A percentile compares a stretch with the other conserved stretches of the same genome.
phyloP scores from a whole-genome alignment of 2,797 vertebrate species.

The Myotis findleyi region DNA sequence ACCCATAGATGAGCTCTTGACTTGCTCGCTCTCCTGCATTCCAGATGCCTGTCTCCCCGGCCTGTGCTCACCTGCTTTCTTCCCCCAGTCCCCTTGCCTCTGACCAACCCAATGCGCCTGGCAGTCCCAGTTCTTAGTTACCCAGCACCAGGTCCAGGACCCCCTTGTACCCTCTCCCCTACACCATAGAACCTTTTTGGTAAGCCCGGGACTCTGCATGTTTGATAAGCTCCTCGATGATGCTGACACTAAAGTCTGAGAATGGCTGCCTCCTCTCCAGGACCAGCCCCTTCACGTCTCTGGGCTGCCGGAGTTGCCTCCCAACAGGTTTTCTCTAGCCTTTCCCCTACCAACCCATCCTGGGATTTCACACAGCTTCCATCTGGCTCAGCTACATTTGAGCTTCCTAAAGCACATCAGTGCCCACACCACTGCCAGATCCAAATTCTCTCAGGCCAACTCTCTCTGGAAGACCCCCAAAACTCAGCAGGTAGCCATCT shows the following conservation, averaged over 20 bases:
- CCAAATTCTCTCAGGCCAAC: neutral
- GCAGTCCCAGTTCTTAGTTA: neutral
- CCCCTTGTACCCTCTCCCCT: neutral
- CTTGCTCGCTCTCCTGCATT: neutral
- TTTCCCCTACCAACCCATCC: neutral
- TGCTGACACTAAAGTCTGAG: neutral
- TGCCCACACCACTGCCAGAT: neutral
- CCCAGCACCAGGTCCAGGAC: neutral
- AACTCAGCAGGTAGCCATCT: neutral
- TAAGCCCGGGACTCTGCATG: neutral
- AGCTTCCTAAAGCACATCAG: neutral
- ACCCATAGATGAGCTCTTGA: neutral
- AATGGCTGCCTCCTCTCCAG: neutral
- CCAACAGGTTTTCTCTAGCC: neutral
- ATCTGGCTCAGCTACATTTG: neutral
- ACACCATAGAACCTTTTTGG: neutral
- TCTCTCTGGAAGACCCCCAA: neutral
- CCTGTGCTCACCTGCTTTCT: neutral
- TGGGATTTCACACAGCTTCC: neutral
- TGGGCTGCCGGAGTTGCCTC: neutral
- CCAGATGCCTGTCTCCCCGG: neutral
- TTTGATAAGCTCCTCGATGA: neutral
- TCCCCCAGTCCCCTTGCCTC: neutral
- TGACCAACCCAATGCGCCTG: neutral
- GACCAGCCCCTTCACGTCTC: neutral